Evolutionary conservation across 2,113 vertebrate genomes (phyloP).

Genomic region (Psettodes erumei): DNA sequence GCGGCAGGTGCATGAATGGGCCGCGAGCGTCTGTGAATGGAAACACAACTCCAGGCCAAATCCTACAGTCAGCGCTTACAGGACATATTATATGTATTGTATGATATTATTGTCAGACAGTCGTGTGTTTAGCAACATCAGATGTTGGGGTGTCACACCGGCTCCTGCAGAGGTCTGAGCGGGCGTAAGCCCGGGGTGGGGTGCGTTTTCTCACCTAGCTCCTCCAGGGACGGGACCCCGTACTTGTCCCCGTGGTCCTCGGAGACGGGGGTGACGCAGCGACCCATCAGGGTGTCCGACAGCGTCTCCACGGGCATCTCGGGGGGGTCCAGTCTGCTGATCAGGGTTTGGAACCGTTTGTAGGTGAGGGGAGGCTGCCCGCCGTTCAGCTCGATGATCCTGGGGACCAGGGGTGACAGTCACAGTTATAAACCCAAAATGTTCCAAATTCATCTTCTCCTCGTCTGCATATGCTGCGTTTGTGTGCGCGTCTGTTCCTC

Average conservation of each 20-base stretch:
- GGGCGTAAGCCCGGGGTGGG: too few species aligned
- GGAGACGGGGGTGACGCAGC: slow-evolving; percentile 78
- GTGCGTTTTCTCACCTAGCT: slow-evolving; percentile 80
- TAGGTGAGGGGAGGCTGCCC: slow-evolving; percentile 84
- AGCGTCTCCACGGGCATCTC: slow-evolving; percentile 81
- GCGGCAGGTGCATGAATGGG: slow-evolving; percentile 13
- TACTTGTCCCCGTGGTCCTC: slow-evolving; percentile 85
- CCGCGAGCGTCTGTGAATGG: slow-evolving; percentile 41
- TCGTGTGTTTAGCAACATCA: too few species aligned
- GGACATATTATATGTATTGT: too few species aligned
- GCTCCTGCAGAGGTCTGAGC: too few species aligned
- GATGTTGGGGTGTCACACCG: too few species aligned
- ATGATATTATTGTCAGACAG: too few species aligned
- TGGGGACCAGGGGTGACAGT: slow-evolving; percentile 23
- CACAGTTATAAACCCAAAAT: not conserved
- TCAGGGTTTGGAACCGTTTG: slow-evolving; percentile 85
- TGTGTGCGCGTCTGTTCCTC: slow-evolving; percentile 9
- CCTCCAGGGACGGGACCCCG: slow-evolving; percentile 84
- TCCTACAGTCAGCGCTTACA: slow-evolving; percentile 26
- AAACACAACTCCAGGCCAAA: too few species aligned
- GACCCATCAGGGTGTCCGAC: slow-evolving; percentile 76
- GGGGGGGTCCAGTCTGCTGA: slow-evolving; percentile 82
- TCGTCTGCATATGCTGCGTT: not conserved
- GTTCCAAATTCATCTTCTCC: not conserved
- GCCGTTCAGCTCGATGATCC: slow-evolving; percentile 83